phyloP scores from a whole-genome alignment of 2,113 vertebrate species.

The Gallinago media region DNA sequence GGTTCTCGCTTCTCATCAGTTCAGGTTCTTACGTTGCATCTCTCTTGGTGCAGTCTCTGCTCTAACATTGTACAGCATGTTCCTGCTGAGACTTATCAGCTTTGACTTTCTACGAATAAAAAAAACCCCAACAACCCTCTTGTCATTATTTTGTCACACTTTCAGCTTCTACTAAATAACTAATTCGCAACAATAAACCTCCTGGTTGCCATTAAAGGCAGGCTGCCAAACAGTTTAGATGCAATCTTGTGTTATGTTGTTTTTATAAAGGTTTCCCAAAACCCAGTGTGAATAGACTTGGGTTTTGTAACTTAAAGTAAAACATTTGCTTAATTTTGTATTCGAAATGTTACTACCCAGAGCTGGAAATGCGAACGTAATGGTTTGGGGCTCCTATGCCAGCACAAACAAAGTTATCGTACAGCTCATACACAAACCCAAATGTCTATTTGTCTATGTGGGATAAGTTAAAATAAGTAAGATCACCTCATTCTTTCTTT shows the following conservation, averaged over 20 bases:
- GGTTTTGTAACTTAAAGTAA: conserved; percentile 41
- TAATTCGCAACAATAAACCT: conserved; percentile 53
- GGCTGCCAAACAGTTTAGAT: conserved; percentile 42
- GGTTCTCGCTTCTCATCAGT: not conserved
- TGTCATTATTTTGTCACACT: conserved; percentile 54
- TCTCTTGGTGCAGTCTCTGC: not conserved
- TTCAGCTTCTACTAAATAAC: conserved; percentile 55
- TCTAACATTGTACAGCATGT: not conserved
- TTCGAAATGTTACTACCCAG: conserved; percentile 6
- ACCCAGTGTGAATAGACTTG: not conserved
- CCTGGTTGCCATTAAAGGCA: conserved; percentile 49
- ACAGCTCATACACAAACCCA: not conserved
- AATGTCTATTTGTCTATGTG: not conserved
- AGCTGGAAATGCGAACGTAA: not conserved
- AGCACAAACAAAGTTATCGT: not conserved
- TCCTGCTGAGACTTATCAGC: not conserved
- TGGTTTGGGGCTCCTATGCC: not conserved
- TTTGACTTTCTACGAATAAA: conserved; percentile 21
- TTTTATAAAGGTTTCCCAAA: conserved; percentile 51
- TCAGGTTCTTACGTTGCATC: not conserved
- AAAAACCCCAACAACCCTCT: not conserved
- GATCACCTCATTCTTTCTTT: not conserved
- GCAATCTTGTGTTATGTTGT: conserved; percentile 39
- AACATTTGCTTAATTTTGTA: conserved; percentile 37
- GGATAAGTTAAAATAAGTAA: not conserved